Evolutionary conservation across 1,140 invertebrate species (phyloP).

Genomic region (Drosophila busckii): DNA sequence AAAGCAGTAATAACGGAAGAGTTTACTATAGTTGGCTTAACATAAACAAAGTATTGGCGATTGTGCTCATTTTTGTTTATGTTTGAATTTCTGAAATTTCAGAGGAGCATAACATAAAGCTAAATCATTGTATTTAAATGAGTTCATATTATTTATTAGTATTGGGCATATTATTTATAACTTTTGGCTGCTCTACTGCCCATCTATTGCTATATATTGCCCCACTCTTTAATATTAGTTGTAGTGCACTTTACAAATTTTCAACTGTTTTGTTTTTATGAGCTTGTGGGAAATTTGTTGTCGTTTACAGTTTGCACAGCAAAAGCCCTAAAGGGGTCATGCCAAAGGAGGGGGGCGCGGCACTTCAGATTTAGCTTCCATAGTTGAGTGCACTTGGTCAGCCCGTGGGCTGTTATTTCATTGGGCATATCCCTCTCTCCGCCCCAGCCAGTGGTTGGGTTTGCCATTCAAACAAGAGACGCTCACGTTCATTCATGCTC

Average conservation of each 20-base stretch:
- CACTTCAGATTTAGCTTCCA: conserved; percentile 50
- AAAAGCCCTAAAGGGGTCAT: conserved; percentile 45
- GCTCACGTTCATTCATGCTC: conserved; percentile 65
- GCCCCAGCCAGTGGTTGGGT: background rate
- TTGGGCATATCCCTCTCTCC: conserved; percentile 2
- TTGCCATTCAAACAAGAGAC: conserved; percentile 37
- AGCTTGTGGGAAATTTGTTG: conserved; percentile 22
- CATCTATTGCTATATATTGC: too few species aligned
- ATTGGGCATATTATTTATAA: too few species aligned
- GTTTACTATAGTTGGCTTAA: too few species aligned
- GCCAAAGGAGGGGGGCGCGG: too few species aligned
- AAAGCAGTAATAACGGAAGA: too few species aligned
- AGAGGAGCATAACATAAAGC: too few species aligned
- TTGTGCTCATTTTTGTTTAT: too few species aligned
- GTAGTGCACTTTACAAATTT: background rate
- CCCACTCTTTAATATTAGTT: background rate
- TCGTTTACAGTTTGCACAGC: conserved; percentile 33
- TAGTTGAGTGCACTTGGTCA: conserved; percentile 46
- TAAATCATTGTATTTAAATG: too few species aligned
- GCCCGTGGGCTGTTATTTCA: conserved; percentile 21
- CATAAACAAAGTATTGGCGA: too few species aligned
- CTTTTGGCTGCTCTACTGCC: too few species aligned
- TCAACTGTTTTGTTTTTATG: background rate
- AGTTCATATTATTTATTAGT: too few species aligned
- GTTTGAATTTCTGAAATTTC: too few species aligned